Conservation (phyloP, 2,797 vertebrate species). For the Onychomys arenicola region DNA sequence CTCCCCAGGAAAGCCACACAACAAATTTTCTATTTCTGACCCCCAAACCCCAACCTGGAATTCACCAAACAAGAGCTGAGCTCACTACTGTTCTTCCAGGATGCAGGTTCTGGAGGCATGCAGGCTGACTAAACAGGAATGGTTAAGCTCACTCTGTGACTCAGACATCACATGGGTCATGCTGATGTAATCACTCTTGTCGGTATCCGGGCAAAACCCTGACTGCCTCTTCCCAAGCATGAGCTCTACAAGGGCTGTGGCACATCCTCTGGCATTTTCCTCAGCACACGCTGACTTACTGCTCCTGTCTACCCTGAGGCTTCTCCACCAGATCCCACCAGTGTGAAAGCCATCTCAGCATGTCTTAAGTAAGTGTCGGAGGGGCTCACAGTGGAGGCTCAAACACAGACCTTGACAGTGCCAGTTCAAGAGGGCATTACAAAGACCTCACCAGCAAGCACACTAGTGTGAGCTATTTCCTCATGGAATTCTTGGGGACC, state of each 20-base stretch:
- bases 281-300: rapidly evolving
- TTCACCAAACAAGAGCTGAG: neutral
- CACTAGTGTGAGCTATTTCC: neutral
- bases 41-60: neutral
- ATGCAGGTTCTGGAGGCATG: neutral
- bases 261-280: neutral
- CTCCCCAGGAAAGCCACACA: neutral
- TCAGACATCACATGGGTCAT: neutral
- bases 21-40: neutral
- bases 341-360: neutral
- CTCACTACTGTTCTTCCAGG: neutral
- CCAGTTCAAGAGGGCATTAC: neutral
- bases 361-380: neutral
- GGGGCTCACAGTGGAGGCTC: rapidly evolving
- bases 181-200: neutral
- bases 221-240: neutral
- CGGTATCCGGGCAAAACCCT: neutral
- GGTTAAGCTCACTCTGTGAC: neutral
- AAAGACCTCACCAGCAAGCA: neutral
- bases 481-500: neutral
- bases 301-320: neutral
- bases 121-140: neutral
- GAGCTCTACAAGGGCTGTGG: neutral
- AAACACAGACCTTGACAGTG: neutral
- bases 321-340: neutral